Evolutionary conservation across 1,140 invertebrate species (phyloP).

Genomic region (Pogonomyrmex californicus): DNA sequence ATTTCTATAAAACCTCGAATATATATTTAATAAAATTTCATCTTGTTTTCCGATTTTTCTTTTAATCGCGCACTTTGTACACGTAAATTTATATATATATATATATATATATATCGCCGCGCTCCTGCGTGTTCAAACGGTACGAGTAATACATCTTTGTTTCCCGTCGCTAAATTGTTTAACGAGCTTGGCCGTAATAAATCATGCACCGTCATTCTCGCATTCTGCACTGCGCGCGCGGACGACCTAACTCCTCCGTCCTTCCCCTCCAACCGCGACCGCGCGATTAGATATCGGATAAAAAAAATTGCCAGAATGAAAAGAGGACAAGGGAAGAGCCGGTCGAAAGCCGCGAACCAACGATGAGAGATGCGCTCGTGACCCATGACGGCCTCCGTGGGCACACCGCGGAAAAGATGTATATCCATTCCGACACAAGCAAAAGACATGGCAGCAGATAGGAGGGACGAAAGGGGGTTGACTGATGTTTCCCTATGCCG

Average conservation of each 20-base stretch:
- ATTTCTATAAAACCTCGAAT: not conserved
- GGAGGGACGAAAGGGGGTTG: conserved; percentile 19
- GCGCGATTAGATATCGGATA: conserved; percentile 52
- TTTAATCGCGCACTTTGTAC: not conserved
- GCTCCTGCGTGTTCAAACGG: not conserved
- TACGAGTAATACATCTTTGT: conserved; percentile 52
- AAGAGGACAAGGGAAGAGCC: conserved; percentile 50
- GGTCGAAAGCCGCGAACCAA: conserved; percentile 40
- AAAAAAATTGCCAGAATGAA: conserved; percentile 46
- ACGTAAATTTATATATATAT: not conserved
- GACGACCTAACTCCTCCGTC: conserved; percentile 5
- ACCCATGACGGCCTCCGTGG: conserved; percentile 75
- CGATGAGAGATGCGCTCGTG: conserved; percentile 70
- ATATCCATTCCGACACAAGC: conserved; percentile 67
- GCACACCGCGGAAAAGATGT: conserved; percentile 53
- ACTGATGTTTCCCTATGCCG: conserved; percentile 66
- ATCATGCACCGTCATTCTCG: conserved; percentile 52
- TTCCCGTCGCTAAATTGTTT: conserved; percentile 52
- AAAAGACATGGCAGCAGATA: conserved; percentile 33
- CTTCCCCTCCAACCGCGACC: not conserved
- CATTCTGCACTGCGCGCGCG: not conserved
- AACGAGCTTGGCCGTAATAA: conserved; percentile 55
- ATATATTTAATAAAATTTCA: not conserved
- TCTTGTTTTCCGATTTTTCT: not conserved
- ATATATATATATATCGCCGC: too few species aligned